Percentiles rank a stretch among this genome's conserved stretches.
These are phyloP conservation scores for Calephelis virginiensis DNA, from an alignment of 1,140 invertebrate species.

Conservation along the genomic window DNA sequence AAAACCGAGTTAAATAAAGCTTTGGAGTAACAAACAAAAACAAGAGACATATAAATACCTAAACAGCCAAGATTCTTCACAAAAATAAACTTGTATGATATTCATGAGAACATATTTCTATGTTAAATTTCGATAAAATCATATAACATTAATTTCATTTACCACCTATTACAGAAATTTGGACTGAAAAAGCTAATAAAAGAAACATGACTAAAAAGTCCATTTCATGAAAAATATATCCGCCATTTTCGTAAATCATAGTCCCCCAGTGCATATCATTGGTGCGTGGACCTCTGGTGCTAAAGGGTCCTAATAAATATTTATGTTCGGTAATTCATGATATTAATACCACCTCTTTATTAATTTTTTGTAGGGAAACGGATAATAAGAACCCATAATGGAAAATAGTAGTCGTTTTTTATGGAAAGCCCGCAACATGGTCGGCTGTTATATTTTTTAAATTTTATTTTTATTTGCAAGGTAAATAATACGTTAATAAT, in stretches of 20 bases:
- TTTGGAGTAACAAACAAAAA: no score
- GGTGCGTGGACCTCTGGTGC: slow-evolving; percentile 13
- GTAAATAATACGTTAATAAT: background rate
- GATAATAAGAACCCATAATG: background rate
- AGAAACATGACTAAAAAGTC: no score
- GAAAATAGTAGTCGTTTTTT: background rate
- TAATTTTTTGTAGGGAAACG: slow-evolving; percentile 3
- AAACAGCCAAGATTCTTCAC: no score
- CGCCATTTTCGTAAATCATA: slow-evolving; percentile 2
- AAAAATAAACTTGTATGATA: no score
- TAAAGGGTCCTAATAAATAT: slow-evolving; percentile 40
- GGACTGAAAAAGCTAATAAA: no score
- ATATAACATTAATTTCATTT: no score
- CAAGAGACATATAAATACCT: no score
- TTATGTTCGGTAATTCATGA: slow-evolving; percentile 29
- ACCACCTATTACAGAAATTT: no score
- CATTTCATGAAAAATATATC: slow-evolving; percentile 4
- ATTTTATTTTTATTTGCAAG: background rate
- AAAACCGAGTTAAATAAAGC: no score
- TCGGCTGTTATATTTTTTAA: background rate
- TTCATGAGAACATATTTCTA: no score
- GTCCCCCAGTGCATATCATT: background rate
- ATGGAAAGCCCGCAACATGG: background rate
- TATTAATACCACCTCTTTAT: slow-evolving; percentile 27
- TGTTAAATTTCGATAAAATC: background rate